phyloP scores from a whole-genome alignment of 1,140 invertebrate genomes.

The Calliopsis andreniformis region DNA sequence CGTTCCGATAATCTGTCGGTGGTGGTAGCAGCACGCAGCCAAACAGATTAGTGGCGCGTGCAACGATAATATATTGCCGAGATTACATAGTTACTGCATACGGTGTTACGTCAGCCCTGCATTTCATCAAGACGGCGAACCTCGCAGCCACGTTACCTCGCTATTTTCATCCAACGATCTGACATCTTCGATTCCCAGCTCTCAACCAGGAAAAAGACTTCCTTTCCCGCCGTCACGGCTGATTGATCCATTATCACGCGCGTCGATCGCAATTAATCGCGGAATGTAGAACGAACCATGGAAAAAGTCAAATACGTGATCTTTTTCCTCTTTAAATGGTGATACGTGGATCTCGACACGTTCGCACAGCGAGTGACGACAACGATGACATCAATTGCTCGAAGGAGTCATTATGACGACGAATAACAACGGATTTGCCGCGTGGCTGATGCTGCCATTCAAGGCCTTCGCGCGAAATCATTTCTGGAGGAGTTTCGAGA shows the following conservation, averaged over 20 bases:
- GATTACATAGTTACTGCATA: slow-evolving; percentile 23
- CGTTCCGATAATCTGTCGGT: background rate
- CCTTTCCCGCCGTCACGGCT: no score
- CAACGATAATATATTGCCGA: background rate
- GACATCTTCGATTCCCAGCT: no score
- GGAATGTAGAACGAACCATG: no score
- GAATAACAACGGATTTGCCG: background rate
- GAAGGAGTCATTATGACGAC: slow-evolving; percentile 10
- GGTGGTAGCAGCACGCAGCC: background rate
- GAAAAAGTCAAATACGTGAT: background rate
- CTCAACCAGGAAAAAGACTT: no score
- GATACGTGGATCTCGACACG: slow-evolving; percentile 15
- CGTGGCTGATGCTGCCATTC: background rate
- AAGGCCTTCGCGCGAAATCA: background rate
- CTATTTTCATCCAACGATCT: no score
- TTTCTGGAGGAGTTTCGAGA: no score
- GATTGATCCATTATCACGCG: background rate
- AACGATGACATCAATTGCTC: slow-evolving; percentile 12
- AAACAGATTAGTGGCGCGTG: slow-evolving; percentile 6
- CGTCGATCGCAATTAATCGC: background rate
- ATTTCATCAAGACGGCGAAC: background rate
- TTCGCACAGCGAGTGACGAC: background rate
- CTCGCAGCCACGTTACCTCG: background rate
- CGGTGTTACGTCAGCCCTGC: slow-evolving; percentile 6
- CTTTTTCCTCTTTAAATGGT: background rate